phyloP scores from a whole-genome alignment of 2,113 vertebrate species.

The Oophaga pumilio region DNA sequence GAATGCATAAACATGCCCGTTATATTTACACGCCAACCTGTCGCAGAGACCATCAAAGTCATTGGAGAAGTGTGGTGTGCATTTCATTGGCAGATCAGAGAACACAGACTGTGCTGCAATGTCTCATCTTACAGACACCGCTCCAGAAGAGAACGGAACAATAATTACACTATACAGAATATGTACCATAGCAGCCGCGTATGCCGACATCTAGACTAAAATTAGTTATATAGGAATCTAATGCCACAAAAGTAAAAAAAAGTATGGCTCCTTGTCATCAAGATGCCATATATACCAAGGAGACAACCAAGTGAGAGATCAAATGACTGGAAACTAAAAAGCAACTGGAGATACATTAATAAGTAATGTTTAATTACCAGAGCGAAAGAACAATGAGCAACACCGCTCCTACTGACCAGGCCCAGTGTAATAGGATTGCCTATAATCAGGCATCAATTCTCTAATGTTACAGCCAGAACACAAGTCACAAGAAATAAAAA shows the following conservation, averaged over 20 bases:
- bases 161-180: not conserved
- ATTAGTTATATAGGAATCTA: conserved; percentile 59
- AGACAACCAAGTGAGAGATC: conserved; percentile 66
- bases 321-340: conserved; percentile 72
- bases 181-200: not conserved
- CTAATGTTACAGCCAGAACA: not conserved
- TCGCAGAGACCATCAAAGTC: conserved; percentile 60
- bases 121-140: conserved; percentile 48
- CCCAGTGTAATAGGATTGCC: not conserved
- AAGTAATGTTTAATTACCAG: conserved; percentile 70
- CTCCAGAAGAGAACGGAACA: not conserved
- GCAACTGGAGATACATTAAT: conserved; percentile 67
- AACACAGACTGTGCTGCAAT: conserved; percentile 61
- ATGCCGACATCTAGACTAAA: conserved; percentile 59
- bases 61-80: conserved; percentile 67
- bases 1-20: conserved; percentile 24
- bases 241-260: conserved; percentile 63
- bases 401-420: not conserved
- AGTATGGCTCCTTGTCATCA: conserved; percentile 65
- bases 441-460: not conserved
- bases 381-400: conserved; percentile 25
- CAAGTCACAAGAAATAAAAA: too few relatives aligned
- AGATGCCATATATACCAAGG: conserved; percentile 64
- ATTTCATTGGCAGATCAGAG: conserved; percentile 69
- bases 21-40: conserved; percentile 50